Percentiles rank a stretch among this genome's conserved stretches.
Conservation (phyloP, 1,140 invertebrate genomes). For the Eurosta solidaginis region DNA sequence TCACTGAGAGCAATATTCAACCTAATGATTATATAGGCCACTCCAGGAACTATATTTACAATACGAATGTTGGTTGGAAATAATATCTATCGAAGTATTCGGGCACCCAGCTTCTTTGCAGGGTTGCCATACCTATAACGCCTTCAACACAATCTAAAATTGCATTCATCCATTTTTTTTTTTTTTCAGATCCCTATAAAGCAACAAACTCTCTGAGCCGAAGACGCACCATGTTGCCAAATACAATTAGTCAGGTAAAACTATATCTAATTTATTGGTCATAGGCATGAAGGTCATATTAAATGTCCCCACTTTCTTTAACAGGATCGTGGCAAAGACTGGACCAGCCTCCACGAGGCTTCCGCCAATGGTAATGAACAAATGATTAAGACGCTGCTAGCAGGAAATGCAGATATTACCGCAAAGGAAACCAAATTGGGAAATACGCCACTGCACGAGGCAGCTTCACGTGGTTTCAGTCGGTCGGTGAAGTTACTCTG, state of each 20-base stretch:
- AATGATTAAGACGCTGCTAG: slow-evolving; percentile 45
- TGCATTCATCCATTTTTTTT: too few relatives aligned
- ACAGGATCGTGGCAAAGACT: slow-evolving; percentile 45
- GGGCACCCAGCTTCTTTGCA: too few relatives aligned
- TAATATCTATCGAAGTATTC: too few relatives aligned
- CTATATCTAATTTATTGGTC: neutral
- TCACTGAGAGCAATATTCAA: too few relatives aligned
- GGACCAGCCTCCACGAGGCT: slow-evolving; percentile 52
- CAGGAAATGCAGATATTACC: slow-evolving; percentile 43
- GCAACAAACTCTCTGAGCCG: neutral
- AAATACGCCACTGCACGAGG: slow-evolving; percentile 91
- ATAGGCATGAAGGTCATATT: neutral
- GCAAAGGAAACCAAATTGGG: slow-evolving; percentile 69
- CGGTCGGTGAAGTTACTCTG: slow-evolving; percentile 78
- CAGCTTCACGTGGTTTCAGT: slow-evolving; percentile 92
- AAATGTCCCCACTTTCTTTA: neutral
- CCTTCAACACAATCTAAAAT: too few relatives aligned
- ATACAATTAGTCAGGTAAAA: slow-evolving; percentile 15
- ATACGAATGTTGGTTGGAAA: too few relatives aligned
- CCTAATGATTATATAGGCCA: too few relatives aligned
- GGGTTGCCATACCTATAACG: too few relatives aligned
- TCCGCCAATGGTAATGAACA: slow-evolving; percentile 51
- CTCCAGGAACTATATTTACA: too few relatives aligned
- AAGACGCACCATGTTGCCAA: neutral
- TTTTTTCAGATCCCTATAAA: neutral